Base-by-base conservation (phyloP, 2,888 invertebrate genomes). In the Drosophila prolongata region DNA sequence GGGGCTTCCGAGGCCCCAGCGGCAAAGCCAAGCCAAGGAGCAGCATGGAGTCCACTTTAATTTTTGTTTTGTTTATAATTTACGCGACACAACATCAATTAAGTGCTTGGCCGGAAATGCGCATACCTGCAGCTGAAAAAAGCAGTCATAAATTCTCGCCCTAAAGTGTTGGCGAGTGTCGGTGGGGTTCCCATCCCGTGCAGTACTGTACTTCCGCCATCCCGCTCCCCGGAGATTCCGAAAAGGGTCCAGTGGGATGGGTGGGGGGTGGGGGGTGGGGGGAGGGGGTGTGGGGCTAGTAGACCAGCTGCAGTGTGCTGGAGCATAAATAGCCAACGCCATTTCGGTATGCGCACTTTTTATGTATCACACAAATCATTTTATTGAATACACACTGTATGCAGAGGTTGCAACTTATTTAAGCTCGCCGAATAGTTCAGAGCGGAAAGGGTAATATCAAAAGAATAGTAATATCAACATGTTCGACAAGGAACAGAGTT, bases 11-110 rank as follows among this genome's bases (percentile, higher is more conserved):
- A 71, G 47, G 56, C 4, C 13, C 49, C 34, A 74, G 50, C 50
- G 14, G 27, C 30, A 30, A 8, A 30, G 30, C 27, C 46, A 47
- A 16, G 34, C 58, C 65, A 61, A 64, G 66, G 60, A 58, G 54
- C 60, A 58, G 53, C 72, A 42, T 72, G 68, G 73, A 77, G 80
- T 88, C 87, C 88, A 90, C 91, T 90, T 90, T 90, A 90, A 90
- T 90, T 90, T 90, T 89, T 82, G 89, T 89, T 82, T 84, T 88
- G 85, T 86, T 86, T 82, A 91, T 90, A 91, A 91, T 91, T 91
- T 91, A 91, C 90, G 91, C 90, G 91, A 90, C 91, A 91, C 90
- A 91, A 90, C 91, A 91, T 91, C 91, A 91, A 91, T 91, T 91
- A 91, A 91, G 89, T 91, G 85, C 90, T 91, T 88, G 85, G 86